Percentiles rank a stretch among this genome's conserved stretches.
phyloP scores from a whole-genome alignment of 1,140 invertebrate species.

The Apis cerana region DNA sequence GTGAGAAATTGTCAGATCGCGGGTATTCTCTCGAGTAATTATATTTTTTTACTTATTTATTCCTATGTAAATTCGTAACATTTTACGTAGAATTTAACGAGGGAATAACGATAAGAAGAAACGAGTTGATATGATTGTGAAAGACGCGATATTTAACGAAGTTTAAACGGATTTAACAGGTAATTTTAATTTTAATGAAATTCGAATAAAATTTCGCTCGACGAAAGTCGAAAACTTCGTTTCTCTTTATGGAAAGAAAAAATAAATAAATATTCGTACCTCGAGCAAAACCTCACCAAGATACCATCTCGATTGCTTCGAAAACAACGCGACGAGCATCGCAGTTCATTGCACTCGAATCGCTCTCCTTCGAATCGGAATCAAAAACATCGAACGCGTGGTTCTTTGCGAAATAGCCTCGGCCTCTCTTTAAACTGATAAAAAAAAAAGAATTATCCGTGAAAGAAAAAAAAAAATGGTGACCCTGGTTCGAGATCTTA shows the following conservation, averaged over 20 bases:
- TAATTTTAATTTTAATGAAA: too few species aligned
- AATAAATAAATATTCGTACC: too few species aligned
- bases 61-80: not conserved
- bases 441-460: slow-evolving; percentile 38
- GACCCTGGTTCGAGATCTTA: slow-evolving; percentile 3
- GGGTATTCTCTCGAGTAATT: too few species aligned
- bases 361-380: not conserved
- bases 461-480: not conserved
- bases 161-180: too few species aligned
- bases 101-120: not conserved
- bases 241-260: too few species aligned
- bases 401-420: slow-evolving; percentile 13
- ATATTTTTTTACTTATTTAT: too few species aligned
- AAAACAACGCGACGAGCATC: slow-evolving; percentile 9
- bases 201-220: too few species aligned
- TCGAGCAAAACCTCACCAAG: too few species aligned
- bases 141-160: too few species aligned
- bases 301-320: not conserved
- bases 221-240: too few species aligned
- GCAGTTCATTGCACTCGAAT: slow-evolving; percentile 10
- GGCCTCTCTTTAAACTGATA: slow-evolving; percentile 45
- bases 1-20: not conserved
- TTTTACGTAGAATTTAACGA: not conserved
- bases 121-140: too few species aligned
- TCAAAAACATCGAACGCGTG: not conserved